Evolutionary conservation across 2,888 invertebrate species (phyloP).

Genomic region (Lithosia quadra): DNA sequence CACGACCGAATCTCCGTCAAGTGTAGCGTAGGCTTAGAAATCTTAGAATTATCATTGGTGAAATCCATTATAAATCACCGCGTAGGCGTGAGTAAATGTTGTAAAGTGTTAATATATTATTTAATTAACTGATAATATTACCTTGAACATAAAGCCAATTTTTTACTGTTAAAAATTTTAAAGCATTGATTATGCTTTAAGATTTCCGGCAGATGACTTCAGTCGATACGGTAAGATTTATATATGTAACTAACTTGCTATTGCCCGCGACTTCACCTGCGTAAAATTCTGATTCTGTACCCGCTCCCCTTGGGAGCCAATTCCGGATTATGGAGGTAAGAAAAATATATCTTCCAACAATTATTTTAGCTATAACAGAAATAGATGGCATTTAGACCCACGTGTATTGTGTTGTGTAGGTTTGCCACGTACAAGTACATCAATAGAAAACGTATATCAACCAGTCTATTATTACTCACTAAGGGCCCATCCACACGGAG

Average conservation of each 20-base stretch:
- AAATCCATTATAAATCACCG: not conserved
- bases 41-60: not conserved
- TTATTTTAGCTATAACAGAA: slow-evolving; percentile 5
- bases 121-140: not conserved
- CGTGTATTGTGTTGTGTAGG: slow-evolving; percentile 15
- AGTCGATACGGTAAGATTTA: not conserved
- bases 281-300: too few relatives aligned
- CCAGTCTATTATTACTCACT: slow-evolving; percentile 11
- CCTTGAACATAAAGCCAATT: not conserved
- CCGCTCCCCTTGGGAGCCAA: too few relatives aligned
- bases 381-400: slow-evolving; percentile 17
- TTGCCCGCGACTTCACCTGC: too few relatives aligned
- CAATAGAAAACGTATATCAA: not conserved
- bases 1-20: too few relatives aligned
- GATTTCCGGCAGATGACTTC: not conserved
- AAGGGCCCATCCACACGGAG: not conserved
- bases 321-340: too few relatives aligned
- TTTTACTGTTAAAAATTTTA: too few relatives aligned
- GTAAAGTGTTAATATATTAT: not conserved
- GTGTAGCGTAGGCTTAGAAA: not conserved
- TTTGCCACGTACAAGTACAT: slow-evolving; percentile 5
- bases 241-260: too few relatives aligned
- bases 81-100: not conserved
- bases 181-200: not conserved
- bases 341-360: too few relatives aligned